phyloP scores from a whole-genome alignment of 2,113 vertebrate species.

The Chaenogobius annularis region DNA sequence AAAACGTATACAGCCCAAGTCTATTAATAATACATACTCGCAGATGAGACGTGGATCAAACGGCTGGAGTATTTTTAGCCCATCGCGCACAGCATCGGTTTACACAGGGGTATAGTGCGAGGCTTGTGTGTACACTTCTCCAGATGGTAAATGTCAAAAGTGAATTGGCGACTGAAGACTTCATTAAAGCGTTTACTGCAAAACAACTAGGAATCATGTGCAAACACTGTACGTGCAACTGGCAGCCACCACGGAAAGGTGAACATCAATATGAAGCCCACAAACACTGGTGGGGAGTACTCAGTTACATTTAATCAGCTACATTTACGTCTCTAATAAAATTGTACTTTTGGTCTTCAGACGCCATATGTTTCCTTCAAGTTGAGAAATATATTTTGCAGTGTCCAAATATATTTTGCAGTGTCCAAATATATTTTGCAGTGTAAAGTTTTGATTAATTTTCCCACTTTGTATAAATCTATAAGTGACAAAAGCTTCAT shows the following conservation, averaged over 20 bases:
- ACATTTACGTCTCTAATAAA: no score
- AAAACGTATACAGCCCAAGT: conserved; percentile 29
- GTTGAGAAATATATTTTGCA: no score
- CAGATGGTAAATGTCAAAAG: conserved; percentile 9
- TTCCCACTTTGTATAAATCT: no score
- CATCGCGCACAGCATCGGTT: background rate
- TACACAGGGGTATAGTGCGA: background rate
- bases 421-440: no score
- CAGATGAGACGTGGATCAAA: conserved; percentile 16
- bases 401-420: no score
- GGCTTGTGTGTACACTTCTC: conserved; percentile 2
- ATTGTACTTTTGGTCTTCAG: no score
- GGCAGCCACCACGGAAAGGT: background rate
- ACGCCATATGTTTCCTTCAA: no score
- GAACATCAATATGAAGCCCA: no score
- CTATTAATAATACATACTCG: conserved; percentile 46
- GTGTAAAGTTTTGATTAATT: no score
- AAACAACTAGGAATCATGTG: background rate
- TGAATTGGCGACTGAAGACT: background rate
- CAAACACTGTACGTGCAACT: background rate
- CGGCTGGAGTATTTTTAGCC: conserved; percentile 5
- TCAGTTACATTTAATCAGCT: no score
- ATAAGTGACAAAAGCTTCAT: no score
- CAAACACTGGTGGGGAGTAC: no score
- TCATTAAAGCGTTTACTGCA: background rate